Evolutionary conservation across 2,888 invertebrate genomes (phyloP).

Genomic region (Tetheella fluctuosa): DNA sequence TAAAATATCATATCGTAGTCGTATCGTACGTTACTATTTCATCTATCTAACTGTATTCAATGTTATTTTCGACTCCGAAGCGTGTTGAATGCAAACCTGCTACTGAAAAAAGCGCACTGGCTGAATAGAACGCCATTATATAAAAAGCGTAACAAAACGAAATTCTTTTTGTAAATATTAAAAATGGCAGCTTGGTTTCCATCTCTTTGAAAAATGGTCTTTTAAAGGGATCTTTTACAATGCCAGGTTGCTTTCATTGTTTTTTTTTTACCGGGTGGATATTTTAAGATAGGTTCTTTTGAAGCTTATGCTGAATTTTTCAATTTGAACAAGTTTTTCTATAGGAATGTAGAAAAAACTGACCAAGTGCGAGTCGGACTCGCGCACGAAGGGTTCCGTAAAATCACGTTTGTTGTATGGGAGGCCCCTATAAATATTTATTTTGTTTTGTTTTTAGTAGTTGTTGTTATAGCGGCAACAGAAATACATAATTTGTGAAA

Average conservation of each 20-base stretch:
- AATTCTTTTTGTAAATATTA: background rate
- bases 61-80: constrained; percentile 44
- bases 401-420: no score
- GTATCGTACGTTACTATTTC: constrained; percentile 20
- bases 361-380: no score
- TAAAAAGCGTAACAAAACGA: constrained; percentile 25
- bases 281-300: no score
- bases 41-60: constrained; percentile 41
- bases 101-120: constrained; percentile 38
- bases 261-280: background rate
- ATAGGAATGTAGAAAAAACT: no score
- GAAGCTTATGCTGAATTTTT: no score
- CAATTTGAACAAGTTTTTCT: no score
- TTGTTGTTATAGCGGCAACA: no score
- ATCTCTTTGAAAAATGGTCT: constrained; percentile 10
- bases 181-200: background rate
- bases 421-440: no score
- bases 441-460: no score
- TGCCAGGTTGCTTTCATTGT: constrained; percentile 4
- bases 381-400: no score
- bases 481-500: no score
- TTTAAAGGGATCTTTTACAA: constrained; percentile 6
- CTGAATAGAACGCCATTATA: constrained; percentile 43
- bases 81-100: constrained; percentile 48
- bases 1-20: constrained; percentile 23